Evolutionary conservation across 2,888 invertebrate species (phyloP).

Genomic region (Vesta saturnalis): DNA sequence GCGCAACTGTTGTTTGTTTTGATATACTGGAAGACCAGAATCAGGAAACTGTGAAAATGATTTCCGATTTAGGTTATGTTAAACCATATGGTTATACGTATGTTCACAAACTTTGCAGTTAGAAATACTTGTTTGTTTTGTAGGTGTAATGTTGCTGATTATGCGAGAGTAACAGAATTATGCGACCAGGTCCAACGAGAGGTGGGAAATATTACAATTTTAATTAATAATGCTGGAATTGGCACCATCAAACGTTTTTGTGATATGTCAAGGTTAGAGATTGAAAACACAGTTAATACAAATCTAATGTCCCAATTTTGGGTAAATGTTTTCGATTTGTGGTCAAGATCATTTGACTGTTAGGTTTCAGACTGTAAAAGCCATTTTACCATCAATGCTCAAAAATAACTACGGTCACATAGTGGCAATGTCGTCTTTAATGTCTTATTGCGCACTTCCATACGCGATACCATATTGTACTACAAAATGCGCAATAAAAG

Average conservation of each 20-base stretch:
- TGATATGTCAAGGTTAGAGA: slow-evolving; percentile 72
- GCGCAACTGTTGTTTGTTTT: neutral
- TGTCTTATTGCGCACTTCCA: neutral
- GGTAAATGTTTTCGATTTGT: slow-evolving; percentile 66
- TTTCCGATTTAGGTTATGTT: neutral
- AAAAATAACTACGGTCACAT: neutral
- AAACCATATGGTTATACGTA: neutral
- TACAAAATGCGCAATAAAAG: neutral
- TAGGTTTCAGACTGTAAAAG: neutral
- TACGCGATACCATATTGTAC: neutral
- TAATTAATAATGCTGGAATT: slow-evolving; percentile 88
- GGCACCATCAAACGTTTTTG: slow-evolving; percentile 79
- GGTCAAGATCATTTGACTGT: neutral
- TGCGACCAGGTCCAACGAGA: slow-evolving; percentile 73
- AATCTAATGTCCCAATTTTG: slow-evolving; percentile 85
- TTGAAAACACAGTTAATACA: slow-evolving; percentile 74
- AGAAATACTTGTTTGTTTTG: neutral
- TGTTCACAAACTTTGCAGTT: neutral
- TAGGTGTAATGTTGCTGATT: slow-evolving; percentile 82
- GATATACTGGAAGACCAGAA: neutral
- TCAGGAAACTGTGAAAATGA: neutral
- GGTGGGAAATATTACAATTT: slow-evolving; percentile 79
- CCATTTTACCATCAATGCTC: neutral
- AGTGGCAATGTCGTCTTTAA: neutral
- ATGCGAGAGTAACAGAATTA: slow-evolving; percentile 71